Base-by-base conservation (phyloP, 1,140 invertebrate genomes). In the Bathynomus jamesi region DNA sequence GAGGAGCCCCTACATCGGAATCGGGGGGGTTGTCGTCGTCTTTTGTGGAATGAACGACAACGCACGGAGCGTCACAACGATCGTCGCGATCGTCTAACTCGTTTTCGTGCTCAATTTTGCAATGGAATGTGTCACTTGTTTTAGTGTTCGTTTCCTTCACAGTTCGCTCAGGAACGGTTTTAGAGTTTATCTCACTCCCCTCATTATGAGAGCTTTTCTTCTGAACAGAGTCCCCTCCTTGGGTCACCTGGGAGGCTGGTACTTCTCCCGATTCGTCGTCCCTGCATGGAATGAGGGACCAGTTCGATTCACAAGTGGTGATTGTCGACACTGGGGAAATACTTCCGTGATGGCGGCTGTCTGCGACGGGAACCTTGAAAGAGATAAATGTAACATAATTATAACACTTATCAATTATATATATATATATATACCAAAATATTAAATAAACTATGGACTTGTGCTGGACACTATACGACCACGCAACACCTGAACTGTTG, bases 271-370 rank as follows among this genome's bases (percentile, higher is more conserved):
- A 5, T 5, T 21, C 40, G 13, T 53, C 40, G 1, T 53, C 40
- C 13, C 21, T 53, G 21, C 40, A 53, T 17, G 40, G 40, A 5
- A 53, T 53, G 11, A 69, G 53, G 1, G 67, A 69, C 67, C 67
- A 69, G 25, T 53, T 69, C 4, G 67, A 69, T 28, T 61, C 67
- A 21, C 67, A 69, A 21, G 67, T 69, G 29, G 67, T 69, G 40
- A 69, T 69, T 27, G 67, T 69, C 4, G 67, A 69, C 53, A 61
- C 32, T 1, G 67, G 53, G 24, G 67, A 61, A 53, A 61, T 53
- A 28, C 53, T 30, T 2, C 53, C 30, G 24, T 27, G 21, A 53
- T 69, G 40, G 40, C 65, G 65, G 11, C 21, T n/a, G 11, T 27
- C 1, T 53, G 21, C 40, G 11, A 5, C 40, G 21, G 40, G 40